A percentile compares a stretch with the other conserved stretches of the same genome.
Evolutionary conservation across 2,113 vertebrate species (phyloP).

Genomic region (Antechinus stuartii): DNA sequence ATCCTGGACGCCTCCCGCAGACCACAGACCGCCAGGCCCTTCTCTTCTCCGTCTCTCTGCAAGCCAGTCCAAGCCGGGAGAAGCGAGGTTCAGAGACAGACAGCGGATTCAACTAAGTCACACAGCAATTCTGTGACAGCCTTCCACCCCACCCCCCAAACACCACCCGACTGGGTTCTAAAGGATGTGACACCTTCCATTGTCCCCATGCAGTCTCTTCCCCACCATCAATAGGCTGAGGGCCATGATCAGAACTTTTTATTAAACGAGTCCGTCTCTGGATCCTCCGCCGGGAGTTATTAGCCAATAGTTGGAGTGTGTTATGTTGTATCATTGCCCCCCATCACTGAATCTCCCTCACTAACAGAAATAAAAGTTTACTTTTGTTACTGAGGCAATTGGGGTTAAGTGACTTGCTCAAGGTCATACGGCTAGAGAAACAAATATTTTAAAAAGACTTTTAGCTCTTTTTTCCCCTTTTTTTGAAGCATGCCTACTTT

Average conservation of each 20-base stretch:
- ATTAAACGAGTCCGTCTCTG: background rate
- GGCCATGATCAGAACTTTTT: background rate
- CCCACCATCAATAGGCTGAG: background rate
- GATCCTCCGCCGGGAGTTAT: background rate
- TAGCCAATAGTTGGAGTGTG: background rate
- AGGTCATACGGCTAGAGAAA: too few relatives aligned
- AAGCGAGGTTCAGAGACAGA: background rate
- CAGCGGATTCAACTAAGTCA: background rate
- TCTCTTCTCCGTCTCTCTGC: too few relatives aligned
- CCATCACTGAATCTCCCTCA: background rate
- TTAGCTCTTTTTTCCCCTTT: background rate
- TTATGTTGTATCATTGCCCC: background rate
- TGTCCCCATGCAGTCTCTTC: background rate
- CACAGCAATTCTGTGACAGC: background rate
- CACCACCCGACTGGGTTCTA: background rate
- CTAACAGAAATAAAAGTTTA: background rate
- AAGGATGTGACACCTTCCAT: background rate
- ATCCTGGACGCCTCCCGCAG: background rate
- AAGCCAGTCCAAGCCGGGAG: too few relatives aligned
- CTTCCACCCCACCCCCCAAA: background rate
- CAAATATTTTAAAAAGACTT: background rate
- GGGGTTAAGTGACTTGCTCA: too few relatives aligned
- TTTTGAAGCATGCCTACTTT: background rate
- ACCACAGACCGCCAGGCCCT: too few relatives aligned
- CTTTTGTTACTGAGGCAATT: too few relatives aligned